phyloP scores from a whole-genome alignment of 2,888 invertebrate species.

The Thymelicus acteon region DNA sequence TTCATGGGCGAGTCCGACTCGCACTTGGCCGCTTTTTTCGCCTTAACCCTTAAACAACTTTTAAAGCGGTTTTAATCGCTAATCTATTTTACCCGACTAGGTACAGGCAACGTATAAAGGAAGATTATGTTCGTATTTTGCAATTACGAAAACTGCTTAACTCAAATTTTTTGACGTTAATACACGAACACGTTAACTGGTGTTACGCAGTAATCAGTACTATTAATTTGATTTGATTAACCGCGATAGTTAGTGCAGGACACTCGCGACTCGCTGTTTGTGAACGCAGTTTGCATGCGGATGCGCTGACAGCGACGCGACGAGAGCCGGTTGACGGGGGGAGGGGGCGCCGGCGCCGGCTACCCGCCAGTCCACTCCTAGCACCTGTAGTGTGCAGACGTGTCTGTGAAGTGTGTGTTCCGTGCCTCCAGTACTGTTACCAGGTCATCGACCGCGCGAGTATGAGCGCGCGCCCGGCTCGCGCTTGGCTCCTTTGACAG shows the following conservation, averaged over 20 bases:
- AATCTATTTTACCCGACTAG: too few species aligned
- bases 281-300: conserved; percentile 37
- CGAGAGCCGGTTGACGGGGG: conserved; percentile 33
- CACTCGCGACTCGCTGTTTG: neutral
- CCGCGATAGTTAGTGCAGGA: neutral
- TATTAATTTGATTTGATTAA: neutral
- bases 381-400: conserved; percentile 44
- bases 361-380: conserved; percentile 53
- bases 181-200: neutral
- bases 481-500: conserved; percentile 50
- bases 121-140: too few species aligned
- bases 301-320: conserved; percentile 34
- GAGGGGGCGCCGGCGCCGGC: conserved; percentile 70
- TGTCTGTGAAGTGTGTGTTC: conserved; percentile 46
- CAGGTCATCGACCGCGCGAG: conserved; percentile 78
- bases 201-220: neutral
- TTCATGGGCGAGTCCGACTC: too few species aligned
- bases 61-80: too few species aligned
- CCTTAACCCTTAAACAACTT: too few species aligned
- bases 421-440: conserved; percentile 57
- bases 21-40: too few species aligned
- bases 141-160: too few species aligned
- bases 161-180: too few species aligned
- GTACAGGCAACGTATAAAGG: too few species aligned
- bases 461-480: conserved; percentile 68